A percentile compares a stretch with the other conserved stretches of the same genome.
These are phyloP conservation scores for Chaetorhynchus papuensis DNA, from an alignment of 2,113 vertebrate species.

Conservation along the genomic window DNA sequence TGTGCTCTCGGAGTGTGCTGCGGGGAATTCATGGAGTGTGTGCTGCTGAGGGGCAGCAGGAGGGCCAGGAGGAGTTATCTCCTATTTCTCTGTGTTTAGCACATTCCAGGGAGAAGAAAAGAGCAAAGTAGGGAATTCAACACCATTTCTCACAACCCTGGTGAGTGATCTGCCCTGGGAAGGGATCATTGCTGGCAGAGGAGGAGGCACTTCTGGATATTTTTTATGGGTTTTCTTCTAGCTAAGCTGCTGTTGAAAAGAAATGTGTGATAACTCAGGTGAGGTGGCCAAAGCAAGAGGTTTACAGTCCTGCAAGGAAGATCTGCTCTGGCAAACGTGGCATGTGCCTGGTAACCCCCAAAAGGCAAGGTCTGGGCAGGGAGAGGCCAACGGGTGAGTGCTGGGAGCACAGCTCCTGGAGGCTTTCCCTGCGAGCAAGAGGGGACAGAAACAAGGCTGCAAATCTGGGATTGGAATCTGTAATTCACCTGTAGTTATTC, in stretches of 20 bases:
- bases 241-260: not conserved
- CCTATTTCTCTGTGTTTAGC: not conserved
- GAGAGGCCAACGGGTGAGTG: not conserved
- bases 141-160: not conserved
- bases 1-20: accelerated
- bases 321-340: not conserved
- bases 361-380: not conserved
- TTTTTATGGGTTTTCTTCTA: not conserved
- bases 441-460: accelerated
- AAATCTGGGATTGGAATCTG: not conserved
- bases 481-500: not conserved
- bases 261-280: not conserved
- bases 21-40: not conserved
- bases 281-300: not conserved
- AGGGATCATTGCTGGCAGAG: not conserved
- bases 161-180: not conserved
- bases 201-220: not conserved
- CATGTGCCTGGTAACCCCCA: not conserved
- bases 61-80: not conserved
- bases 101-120: not conserved
- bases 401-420: not conserved
- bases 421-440: not conserved
- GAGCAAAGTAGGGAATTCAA: not conserved
- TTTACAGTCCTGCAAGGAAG: not conserved
- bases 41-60: not conserved